Base-by-base conservation (phyloP, 35 echinoderm and acorn worm genomes). In the Heliocidaris tuberculata region DNA sequence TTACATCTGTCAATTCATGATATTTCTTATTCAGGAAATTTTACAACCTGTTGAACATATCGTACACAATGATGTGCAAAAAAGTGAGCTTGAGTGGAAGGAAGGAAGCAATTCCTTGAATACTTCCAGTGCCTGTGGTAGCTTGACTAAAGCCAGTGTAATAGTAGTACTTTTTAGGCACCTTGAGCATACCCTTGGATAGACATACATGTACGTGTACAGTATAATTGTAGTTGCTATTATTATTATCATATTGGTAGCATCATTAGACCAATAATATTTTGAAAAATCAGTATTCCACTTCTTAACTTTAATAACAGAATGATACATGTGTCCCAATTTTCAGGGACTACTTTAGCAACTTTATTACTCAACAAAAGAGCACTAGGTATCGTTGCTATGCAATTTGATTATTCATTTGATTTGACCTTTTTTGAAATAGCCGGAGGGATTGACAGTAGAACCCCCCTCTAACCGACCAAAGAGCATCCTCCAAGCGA, bases 401-500 rank as follows among this genome's bases (percentile, higher is more conserved):
- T 60, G 12, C 19, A 19, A 60, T 15, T n/a, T 6, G 65, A 78
- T n/a, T 78, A 24, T 6, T 8, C 4, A 9, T 89, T n/a, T 86
- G 16, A 48, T 89, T 89, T 48, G 4, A 32, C 29, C 35, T 48
- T 31, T 30, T 89, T 12, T 47, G 31, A 89, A 7, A 6, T 89
- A 47, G 87, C 87, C 94, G 86, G 95, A 96, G 85, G 92, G 92
- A 52, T 85, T 96, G 15, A 96, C 95, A 19, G 95, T 96, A 27
- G 95, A 96, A 31, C 93, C 95, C 13, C 95, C 95, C 15, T 52
- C 93, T 48, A 96, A 31, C 42, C 95, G 95, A 93, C 94, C 95
- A 48, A 97, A 96, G 88, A 93, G 95, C 12, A 95, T 97, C 11
- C 95, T 97, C 13, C 95, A 96, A 13, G 61, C 94, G 13, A 88